Evolutionary conservation across 2,888 invertebrate species (phyloP).

Genomic region (Eristalis arbustorum): DNA sequence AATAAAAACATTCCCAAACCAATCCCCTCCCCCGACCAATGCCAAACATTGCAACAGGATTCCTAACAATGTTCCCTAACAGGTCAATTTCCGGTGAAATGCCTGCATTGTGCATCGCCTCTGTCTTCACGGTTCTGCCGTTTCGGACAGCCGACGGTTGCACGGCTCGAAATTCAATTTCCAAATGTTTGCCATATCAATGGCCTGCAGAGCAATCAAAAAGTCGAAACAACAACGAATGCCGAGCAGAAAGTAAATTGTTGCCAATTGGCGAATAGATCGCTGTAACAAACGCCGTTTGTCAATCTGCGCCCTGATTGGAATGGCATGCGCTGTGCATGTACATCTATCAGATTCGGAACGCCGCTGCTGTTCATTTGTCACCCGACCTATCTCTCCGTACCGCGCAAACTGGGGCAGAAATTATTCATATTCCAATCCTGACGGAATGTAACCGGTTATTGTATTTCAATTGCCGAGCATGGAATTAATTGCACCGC

Average conservation of each 20-base stretch:
- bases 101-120: not conserved
- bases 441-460: not conserved
- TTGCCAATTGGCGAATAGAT: constrained; percentile 40
- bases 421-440: not conserved
- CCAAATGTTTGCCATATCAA: not conserved
- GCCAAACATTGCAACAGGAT: not conserved
- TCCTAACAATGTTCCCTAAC: not conserved
- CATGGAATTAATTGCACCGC: not conserved
- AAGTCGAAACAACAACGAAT: constrained; percentile 2
- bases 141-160: not conserved
- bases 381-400: not conserved
- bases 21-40: not conserved
- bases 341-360: constrained; percentile 5
- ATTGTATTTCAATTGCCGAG: not conserved
- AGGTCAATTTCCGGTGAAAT: not conserved
- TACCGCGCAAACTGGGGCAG: not conserved
- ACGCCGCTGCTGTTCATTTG: constrained; percentile 30
- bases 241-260: constrained; percentile 6
- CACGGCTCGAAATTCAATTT: constrained; percentile 41
- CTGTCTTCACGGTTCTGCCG: not conserved
- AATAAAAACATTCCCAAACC: not conserved
- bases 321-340: not conserved
- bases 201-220: not conserved
- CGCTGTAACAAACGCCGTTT: constrained; percentile 38
- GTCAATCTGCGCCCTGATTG: constrained; percentile 43